These are phyloP conservation scores for Oryctolagus cuniculus DNA, from an alignment of 2,113 vertebrate genomes.

Conservation along the genomic window DNA sequence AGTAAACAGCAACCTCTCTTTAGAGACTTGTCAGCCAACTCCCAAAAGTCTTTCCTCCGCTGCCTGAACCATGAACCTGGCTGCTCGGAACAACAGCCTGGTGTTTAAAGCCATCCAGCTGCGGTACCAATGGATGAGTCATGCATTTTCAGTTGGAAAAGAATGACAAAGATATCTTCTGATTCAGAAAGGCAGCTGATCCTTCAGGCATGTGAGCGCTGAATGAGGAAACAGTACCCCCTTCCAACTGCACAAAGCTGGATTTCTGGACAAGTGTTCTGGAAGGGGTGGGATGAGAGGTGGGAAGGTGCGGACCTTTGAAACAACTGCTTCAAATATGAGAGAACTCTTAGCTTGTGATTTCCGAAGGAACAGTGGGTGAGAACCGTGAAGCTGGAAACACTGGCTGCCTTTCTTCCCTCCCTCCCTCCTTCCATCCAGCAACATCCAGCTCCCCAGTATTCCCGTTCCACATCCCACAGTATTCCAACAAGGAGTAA, in stretches of 20 bases:
- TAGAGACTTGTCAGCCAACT: constrained; percentile 5
- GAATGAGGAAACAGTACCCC: constrained; percentile 19
- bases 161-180: constrained; percentile 51
- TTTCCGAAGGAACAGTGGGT: neutral
- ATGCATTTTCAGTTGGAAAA: constrained; percentile 54
- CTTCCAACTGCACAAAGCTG: constrained; percentile 42
- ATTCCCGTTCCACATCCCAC: neutral
- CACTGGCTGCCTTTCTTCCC: neutral
- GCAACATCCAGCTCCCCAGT: neutral
- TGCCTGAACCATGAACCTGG: neutral
- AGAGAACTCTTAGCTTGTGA: constrained; percentile 37
- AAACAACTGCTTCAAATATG: neutral
- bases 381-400: constrained; percentile 35
- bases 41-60: neutral
- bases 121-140: constrained; percentile 48
- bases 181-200: constrained; percentile 78
- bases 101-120: neutral
- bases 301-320: neutral
- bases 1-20: constrained; percentile 26
- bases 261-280: neutral
- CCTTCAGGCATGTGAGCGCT: constrained; percentile 28
- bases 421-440: neutral
- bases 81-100: constrained; percentile 26
- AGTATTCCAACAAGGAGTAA: constrained; percentile 4
- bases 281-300: no score